Base-by-base conservation (phyloP, 2,888 invertebrate species). In the Eremobia ochroleuca region DNA sequence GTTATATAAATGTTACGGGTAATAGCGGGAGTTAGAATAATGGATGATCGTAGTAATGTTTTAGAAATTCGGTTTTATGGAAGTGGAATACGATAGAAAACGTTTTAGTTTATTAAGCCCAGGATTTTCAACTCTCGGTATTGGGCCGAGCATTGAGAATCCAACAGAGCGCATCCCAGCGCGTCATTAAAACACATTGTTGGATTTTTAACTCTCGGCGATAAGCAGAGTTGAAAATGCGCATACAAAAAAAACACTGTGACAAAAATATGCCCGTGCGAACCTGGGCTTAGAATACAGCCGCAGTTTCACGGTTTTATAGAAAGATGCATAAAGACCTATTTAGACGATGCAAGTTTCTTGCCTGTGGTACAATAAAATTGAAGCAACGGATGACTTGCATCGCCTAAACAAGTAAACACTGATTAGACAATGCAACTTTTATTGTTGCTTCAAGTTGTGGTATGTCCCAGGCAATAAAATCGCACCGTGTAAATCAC, bases 1-100 rank as follows among this genome's bases (percentile, higher is more conserved):
- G 37, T 76, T 78, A 62, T 85, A 87, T 78, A 76, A 79, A 82
- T 85, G 85, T 69, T 79, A 58, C 31, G 28, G 52, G 34, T 62
- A 75, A 76, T 64, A 66, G 55, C 18, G 1, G 15, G 73, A 37
- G 34, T 64, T 46, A 55, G 31, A 79, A 67, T 76, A 80, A 78
- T 77, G 59, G 37, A 46, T 37, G 69, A 61, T 40, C 43, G 62
- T 58, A 72, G 73, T 73, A 72, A 83, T 77, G 34, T 31, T 59
- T 49, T 52, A 15, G 75, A 18, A 67, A 55, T 59, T 68, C 21
- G 58, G 21, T 81, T 77, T 70, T 71, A 68, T 34, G 28, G 31
- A 59, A 70, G 25, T 34, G 13, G 13, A 58, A n/a, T 25, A 31
- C 28, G 31, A 52, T 34, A 25, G 15, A 28, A 28, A 72, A 58